These are phyloP conservation scores for Camponotus pennsylvanicus DNA, from an alignment of 1,140 invertebrate genomes.

Conservation along the genomic window DNA sequence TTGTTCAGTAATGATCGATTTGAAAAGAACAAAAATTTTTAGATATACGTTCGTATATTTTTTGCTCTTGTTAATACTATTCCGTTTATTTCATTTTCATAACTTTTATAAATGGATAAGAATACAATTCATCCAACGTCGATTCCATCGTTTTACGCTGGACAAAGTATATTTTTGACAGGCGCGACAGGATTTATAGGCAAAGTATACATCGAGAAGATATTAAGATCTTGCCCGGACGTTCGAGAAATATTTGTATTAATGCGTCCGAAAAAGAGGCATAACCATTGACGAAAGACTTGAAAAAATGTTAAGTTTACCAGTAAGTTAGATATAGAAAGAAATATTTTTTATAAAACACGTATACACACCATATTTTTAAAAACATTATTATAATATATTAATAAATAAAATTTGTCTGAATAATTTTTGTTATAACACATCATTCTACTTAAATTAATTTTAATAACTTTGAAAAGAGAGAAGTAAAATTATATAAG, in stretches of 20 bases:
- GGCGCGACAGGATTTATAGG: slow-evolving; percentile 90
- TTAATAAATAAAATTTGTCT: background rate
- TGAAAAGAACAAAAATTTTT: too few species aligned
- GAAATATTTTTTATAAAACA: background rate
- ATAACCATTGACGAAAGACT: slow-evolving; percentile 88
- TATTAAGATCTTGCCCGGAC: slow-evolving; percentile 90
- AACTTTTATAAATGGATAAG: too few species aligned
- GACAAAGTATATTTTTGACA: slow-evolving; percentile 87
- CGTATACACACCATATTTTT: too few species aligned
- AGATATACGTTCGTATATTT: too few species aligned
- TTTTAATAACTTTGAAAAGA: background rate
- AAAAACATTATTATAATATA: background rate
- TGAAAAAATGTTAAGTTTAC: slow-evolving; percentile 88
- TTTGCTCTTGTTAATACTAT: too few species aligned
- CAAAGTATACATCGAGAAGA: slow-evolving; percentile 93
- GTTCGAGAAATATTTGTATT: slow-evolving; percentile 91
- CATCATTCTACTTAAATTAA: background rate
- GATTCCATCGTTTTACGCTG: slow-evolving; percentile 87
- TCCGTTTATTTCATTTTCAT: too few species aligned
- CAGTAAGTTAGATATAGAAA: slow-evolving; percentile 5
- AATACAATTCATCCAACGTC: background rate
- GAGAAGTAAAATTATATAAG: background rate
- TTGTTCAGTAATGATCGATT: too few species aligned
- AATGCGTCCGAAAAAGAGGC: slow-evolving; percentile 90
- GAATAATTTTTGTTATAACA: background rate